phyloP scores from a whole-genome alignment of 2,888 invertebrate species.

The Meta bourneti region DNA sequence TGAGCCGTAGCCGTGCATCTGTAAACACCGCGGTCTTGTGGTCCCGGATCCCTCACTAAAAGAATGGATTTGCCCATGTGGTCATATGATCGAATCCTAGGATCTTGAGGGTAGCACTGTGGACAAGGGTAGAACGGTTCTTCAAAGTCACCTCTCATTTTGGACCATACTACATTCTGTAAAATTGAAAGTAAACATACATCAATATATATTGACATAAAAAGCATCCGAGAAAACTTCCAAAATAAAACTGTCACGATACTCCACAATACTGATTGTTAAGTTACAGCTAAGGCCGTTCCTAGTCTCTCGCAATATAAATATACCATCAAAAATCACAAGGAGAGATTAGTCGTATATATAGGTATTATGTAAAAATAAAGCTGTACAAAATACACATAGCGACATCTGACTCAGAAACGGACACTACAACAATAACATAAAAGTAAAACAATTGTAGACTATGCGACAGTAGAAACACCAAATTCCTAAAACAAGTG shows the following conservation, averaged over 20 bases:
- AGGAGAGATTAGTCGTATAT: not conserved
- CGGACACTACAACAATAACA: no score
- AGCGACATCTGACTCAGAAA: no score
- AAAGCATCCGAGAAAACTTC: not conserved
- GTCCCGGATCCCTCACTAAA: constrained; percentile 46
- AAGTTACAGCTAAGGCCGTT: not conserved
- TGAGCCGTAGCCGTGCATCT: constrained; percentile 59
- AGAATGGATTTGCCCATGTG: constrained; percentile 64
- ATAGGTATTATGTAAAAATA: no score
- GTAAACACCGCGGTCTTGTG: constrained; percentile 46
- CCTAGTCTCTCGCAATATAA: not conserved
- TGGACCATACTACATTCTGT: constrained; percentile 66
- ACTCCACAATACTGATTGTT: not conserved
- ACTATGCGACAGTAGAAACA: no score
- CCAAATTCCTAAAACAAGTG: no score
- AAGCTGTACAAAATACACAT: no score
- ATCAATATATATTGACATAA: not conserved
- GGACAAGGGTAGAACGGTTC: constrained; percentile 64
- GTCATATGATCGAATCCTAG: constrained; percentile 50
- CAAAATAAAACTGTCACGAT: not conserved
- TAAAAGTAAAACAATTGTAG: no score
- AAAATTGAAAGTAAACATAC: not conserved
- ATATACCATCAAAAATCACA: no score
- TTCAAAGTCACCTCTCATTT: constrained; percentile 55
- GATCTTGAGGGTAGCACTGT: constrained; percentile 41